Evolutionary conservation across 2,888 invertebrate genomes (phyloP).

Genomic region (Ophion ventricosus): DNA sequence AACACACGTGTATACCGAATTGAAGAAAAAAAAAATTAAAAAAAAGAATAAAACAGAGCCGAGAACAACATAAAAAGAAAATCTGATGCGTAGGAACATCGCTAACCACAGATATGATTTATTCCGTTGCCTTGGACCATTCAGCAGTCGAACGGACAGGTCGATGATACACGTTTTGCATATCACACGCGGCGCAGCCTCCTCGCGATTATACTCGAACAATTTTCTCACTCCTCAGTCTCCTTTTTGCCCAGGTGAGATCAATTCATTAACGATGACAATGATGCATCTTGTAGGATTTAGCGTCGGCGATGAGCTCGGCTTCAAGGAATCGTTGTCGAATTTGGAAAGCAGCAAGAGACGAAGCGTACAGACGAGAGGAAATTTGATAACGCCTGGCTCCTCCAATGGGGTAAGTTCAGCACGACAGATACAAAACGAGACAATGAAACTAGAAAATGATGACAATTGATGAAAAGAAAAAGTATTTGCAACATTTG

Average conservation of each 20-base stretch:
- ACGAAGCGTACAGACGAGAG: conserved; percentile 85
- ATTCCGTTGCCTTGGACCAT: conserved; percentile 55
- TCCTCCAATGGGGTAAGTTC: conserved; percentile 74
- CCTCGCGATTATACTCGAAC: conserved; percentile 6
- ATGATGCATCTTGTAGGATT: conserved; percentile 87
- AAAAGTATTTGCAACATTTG: neutral
- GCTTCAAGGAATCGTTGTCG: conserved; percentile 92
- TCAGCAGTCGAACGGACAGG: conserved; percentile 4
- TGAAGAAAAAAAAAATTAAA: conserved; percentile 10
- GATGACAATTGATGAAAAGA: neutral
- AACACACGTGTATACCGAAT: conserved; percentile 46
- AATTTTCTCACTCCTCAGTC: neutral
- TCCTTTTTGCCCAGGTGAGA: neutral
- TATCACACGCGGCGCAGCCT: conserved; percentile 24
- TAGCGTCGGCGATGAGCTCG: conserved; percentile 93
- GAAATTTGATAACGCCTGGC: conserved; percentile 69
- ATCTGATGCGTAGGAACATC: conserved; percentile 6
- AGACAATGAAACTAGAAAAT: neutral
- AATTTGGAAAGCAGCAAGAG: conserved; percentile 90
- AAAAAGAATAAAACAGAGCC: conserved; percentile 4
- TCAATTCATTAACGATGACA: neutral
- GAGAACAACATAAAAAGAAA: conserved; percentile 17
- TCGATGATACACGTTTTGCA: conserved; percentile 37
- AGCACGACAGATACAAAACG: neutral
- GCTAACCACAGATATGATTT: conserved; percentile 24